These are phyloP conservation scores for Plecotus auritus DNA, from an alignment of 2,113 vertebrate genomes.

Conservation along the genomic window DNA sequence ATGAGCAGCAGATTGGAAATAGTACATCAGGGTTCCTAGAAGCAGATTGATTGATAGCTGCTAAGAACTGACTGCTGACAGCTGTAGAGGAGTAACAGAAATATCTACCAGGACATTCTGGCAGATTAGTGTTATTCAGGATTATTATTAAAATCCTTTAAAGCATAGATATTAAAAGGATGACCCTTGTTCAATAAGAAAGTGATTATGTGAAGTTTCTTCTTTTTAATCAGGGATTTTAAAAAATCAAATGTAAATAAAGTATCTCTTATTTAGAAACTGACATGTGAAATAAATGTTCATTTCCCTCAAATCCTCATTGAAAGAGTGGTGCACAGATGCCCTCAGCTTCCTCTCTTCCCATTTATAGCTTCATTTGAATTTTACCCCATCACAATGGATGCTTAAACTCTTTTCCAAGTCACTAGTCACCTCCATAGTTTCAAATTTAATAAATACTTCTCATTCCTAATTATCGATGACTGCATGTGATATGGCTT, in stretches of 20 bases:
- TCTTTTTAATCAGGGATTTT: not conserved
- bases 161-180: not conserved
- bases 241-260: slow-evolving; percentile 22
- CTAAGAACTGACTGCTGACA: not conserved
- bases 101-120: not conserved
- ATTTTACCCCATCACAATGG: not conserved
- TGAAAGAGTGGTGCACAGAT: not conserved
- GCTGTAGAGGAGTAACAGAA: not conserved
- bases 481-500: not conserved
- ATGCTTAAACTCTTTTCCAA: not conserved
- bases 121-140: not conserved
- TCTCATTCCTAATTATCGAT: not conserved
- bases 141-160: not conserved
- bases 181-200: slow-evolving; percentile 6
- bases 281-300: not conserved
- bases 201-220: not conserved
- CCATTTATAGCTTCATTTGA: not conserved
- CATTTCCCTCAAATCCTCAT: not conserved
- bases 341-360: not conserved
- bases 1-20: slow-evolving; percentile 49
- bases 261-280: not conserved
- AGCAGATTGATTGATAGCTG: slow-evolving; percentile 41
- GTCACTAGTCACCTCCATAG: not conserved
- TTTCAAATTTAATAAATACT: not conserved
- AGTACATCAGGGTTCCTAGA: slow-evolving; percentile 40